Base-by-base conservation (phyloP, 2,888 invertebrate species). In the Nomada ferruginata region DNA sequence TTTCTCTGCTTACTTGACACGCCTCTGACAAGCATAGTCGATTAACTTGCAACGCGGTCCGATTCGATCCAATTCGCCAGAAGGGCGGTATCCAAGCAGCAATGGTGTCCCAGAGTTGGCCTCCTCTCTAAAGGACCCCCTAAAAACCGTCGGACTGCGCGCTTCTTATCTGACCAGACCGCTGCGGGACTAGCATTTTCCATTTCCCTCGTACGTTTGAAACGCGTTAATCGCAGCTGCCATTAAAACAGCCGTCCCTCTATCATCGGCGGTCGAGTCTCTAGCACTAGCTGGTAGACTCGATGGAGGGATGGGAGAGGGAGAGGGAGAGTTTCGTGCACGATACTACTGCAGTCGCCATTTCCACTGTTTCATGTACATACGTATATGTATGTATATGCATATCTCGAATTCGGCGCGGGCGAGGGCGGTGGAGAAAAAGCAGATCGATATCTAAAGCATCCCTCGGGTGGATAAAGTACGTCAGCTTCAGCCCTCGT, bases 371-470 rank as follows among this genome's bases (percentile, higher is more conserved):
- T 57, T 26, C 20, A 10, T 15, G 57, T 57, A 13, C 11, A 13
- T 23, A 10, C 4, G 1, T 0, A 26, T 26, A 26, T 26, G 26
- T 26, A 26, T 5, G 50, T 50, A 5, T 15, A 44, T 47, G 44
- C 36, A 36, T 68, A 72, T 68, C 73, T 52, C 61, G 65, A 72
- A 69, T 74, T 77, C 73, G 55, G 59, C 26, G 74, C 47, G 79
- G 65, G 82, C 82, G 75, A 79, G 44, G 29, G 59, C 26, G 79
- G 11, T 26, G n/a, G 79, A 79, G 86, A 84, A 84, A 87, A 84
- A 82, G 65, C 81, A 79, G 88, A 89, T 89, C 89, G 85, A 89
- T 89, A 89, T 87, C 84, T 66, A 29, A 23, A 50, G 68, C 66
- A 64, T 76, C 64, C 77, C 59, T 44, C 63, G 47, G 63, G n/a